Evolutionary conservation across 2,113 vertebrate species (phyloP).

Genomic region (Fukomys damarensis): DNA sequence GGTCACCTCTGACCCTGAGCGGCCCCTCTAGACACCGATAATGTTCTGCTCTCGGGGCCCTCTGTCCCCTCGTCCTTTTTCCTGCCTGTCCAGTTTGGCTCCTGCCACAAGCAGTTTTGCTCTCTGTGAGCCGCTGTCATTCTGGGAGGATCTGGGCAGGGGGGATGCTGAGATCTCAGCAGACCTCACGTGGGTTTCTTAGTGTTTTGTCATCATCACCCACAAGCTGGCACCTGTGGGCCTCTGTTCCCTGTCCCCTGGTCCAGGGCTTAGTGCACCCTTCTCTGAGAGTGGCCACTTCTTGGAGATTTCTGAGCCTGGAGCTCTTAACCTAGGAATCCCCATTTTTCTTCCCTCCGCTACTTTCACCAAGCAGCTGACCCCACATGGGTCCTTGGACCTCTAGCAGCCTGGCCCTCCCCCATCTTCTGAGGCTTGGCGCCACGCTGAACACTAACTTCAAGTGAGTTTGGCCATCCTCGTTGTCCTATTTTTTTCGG

Average conservation of each 20-base stretch:
- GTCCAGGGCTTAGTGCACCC: background rate
- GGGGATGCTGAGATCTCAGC: background rate
- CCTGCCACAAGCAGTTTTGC: background rate
- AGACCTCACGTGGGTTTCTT: background rate
- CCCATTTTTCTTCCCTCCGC: background rate
- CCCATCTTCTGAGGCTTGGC: background rate
- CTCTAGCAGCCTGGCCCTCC: too few relatives aligned
- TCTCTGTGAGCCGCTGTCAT: background rate
- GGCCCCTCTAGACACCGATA: background rate
- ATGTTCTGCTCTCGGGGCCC: background rate
- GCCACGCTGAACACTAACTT: background rate
- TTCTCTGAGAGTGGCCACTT: background rate
- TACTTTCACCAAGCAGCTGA: background rate
- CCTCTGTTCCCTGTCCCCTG: background rate
- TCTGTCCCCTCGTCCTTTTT: background rate
- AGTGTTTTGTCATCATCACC: too few relatives aligned
- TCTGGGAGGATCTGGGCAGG: background rate
- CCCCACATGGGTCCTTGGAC: accelerated
- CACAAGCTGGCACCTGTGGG: background rate
- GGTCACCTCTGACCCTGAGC: background rate
- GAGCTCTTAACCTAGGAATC: background rate
- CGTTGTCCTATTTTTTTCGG: background rate
- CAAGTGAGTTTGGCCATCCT: background rate
- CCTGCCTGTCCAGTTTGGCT: background rate
- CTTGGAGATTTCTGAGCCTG: background rate